Evolutionary conservation across 2,797 vertebrate genomes (phyloP), one percentile per base, ranked within the genome.

Genomic region (Picus viridis): DNA sequence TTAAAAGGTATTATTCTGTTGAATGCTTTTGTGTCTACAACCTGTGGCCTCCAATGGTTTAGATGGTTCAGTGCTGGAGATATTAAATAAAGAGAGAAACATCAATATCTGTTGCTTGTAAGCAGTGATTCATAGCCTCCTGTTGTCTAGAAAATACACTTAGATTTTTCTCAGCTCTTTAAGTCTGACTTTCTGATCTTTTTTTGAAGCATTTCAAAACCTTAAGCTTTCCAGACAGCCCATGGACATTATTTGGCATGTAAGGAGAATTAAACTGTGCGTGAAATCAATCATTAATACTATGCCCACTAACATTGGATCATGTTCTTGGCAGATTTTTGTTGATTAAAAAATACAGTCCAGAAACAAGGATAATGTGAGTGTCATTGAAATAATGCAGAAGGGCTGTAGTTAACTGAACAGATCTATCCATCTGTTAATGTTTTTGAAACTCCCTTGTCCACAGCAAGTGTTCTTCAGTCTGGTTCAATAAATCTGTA

Each of bases 401-500:
- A 69, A 86, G 23, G 7, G 15, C 36, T 71, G n/a, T 56, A 65
- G 45, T 68, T 87, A 80, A 59, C 36, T 20, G 47, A 78, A 9
- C 32, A 84, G 45, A 47, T 53, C 34, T 2, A 2, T 78, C 34
- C 43, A 1, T 36, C 16, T 51, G 6, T 16, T 16, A 16, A 43
- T 43, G 12, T 9, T 86, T 73, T 82, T 74, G 34, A 76, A 89
- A 39, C 3, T 89, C 11, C 14, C n/a, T 62, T 61, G 36, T 86
- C 22, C 30, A 30, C 45, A 73, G 36, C 32, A 65, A 34, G 34
- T 69, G 5, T 56, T 93, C 30, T 74, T 12, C 3, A 11, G 64
- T 93, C 36, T 54, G 58, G 26, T 85, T 87, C 1, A 2, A 7
- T 51, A 83, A 39, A 0, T 0, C 22, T 27, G 0, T 41, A 62